These are phyloP conservation scores for Drosophila sproati DNA, from an alignment of 1,140 invertebrate genomes.

Conservation along the genomic window DNA sequence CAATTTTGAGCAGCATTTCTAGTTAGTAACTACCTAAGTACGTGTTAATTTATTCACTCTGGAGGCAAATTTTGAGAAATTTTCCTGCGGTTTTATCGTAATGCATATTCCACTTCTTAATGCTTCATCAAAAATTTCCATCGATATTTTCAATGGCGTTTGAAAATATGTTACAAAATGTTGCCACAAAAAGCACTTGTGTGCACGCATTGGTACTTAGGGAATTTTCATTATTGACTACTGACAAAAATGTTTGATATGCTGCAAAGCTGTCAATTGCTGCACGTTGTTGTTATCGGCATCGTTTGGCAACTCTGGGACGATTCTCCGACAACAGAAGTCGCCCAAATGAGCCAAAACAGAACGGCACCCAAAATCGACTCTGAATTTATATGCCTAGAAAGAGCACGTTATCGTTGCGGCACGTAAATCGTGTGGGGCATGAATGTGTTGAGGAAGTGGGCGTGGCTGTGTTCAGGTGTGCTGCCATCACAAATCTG, in stretches of 20 bases:
- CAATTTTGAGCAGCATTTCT: no score
- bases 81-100: conserved; percentile 8
- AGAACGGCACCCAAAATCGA: not conserved
- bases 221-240: conserved; percentile 40
- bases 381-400: conserved; percentile 36
- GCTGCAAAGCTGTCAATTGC: conserved; percentile 45
- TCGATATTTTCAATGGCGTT: no score
- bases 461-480: conserved; percentile 43
- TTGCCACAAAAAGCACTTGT: conserved; percentile 10
- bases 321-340: conserved; percentile 16
- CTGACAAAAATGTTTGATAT: conserved; percentile 44
- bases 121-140: conserved; percentile 5
- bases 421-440: conserved; percentile 30
- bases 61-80: conserved; percentile 9
- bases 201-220: conserved; percentile 4
- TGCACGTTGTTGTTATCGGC: conserved; percentile 40
- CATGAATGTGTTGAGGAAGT: conserved; percentile 17
- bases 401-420: conserved; percentile 51
- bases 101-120: not conserved
- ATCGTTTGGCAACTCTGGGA: conserved; percentile 15
- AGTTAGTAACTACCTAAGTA: no score
- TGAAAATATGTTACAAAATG: conserved; percentile 34
- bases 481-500: conserved; percentile 51
- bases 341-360: conserved; percentile 7
- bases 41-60: not conserved